Evolutionary conservation across 2,113 vertebrate species (phyloP).

Genomic region (Poecilia latipinna): DNA sequence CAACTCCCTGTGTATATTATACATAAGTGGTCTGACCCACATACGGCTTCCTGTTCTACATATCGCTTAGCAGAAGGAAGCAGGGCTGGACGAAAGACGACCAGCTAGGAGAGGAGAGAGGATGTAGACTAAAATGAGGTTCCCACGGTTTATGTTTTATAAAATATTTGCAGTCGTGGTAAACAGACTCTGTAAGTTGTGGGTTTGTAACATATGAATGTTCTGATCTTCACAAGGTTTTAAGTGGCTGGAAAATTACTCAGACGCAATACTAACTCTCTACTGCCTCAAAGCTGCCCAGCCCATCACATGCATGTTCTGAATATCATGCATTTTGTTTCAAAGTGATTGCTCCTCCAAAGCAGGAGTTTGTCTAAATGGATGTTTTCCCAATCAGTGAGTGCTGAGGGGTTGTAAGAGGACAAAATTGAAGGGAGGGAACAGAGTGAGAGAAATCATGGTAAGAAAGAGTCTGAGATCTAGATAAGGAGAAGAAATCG

Average conservation of each 20-base stretch:
- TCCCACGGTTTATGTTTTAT: too few relatives aligned
- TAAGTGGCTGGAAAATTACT: background rate
- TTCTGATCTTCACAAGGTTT: background rate
- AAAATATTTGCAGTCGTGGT: too few relatives aligned
- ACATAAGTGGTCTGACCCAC: background rate
- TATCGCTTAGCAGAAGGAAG: too few relatives aligned
- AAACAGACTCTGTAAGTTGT: too few relatives aligned
- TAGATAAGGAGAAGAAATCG: constrained; percentile 31
- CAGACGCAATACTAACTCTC: background rate
- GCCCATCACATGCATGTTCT: too few relatives aligned
- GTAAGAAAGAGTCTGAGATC: constrained; percentile 32
- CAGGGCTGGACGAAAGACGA: too few relatives aligned
- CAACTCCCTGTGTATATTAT: too few relatives aligned
- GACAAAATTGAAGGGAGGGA: background rate
- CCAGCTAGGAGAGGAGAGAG: too few relatives aligned
- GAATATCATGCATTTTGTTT: background rate
- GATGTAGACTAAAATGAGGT: too few relatives aligned
- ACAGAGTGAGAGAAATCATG: background rate
- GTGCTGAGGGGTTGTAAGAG: background rate
- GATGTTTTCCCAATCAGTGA: background rate
- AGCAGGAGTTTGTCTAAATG: background rate
- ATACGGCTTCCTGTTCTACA: too few relatives aligned
- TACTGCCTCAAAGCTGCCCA: background rate
- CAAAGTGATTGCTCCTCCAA: background rate
- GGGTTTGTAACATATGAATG: too few relatives aligned